Conservation (phyloP, 2,797 vertebrate species). For the Emys orbicularis region DNA sequence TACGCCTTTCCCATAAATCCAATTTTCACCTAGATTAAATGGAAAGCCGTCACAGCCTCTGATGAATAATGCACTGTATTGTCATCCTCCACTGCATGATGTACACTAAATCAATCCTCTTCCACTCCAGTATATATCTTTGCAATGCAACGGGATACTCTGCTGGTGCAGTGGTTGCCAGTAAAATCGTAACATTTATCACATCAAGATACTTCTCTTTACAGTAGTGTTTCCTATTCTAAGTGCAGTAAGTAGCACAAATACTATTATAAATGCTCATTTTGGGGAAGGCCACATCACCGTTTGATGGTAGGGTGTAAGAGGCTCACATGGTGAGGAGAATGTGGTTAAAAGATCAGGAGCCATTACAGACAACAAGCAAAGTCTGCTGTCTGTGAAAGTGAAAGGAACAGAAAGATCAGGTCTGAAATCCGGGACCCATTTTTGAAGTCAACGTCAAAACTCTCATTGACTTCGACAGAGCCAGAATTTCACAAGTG, state of each 20-base stretch:
- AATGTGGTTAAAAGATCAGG: not conserved
- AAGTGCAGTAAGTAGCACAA: rapidly evolving
- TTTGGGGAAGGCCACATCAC: not conserved
- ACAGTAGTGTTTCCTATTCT: rapidly evolving
- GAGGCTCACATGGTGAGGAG: not conserved
- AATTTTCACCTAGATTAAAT: slow-evolving; percentile 61
- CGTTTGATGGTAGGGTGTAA: not conserved
- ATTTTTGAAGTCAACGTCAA: not conserved
- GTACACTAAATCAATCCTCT: not conserved
- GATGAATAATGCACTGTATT: not conserved
- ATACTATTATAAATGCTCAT: rapidly evolving
- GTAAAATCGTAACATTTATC: rapidly evolving
- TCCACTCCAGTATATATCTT: rapidly evolving
- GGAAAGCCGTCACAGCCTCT: slow-evolving; percentile 34
- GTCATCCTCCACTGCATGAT: not conserved
- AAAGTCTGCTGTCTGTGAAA: not conserved
- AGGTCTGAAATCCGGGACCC: not conserved
- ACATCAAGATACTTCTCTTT: rapidly evolving
- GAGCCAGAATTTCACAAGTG: not conserved
- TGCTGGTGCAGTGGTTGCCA: not conserved
- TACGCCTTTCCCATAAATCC: slow-evolving; percentile 56
- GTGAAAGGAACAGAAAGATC: not conserved
- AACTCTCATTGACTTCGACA: not conserved
- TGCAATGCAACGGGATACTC: rapidly evolving
- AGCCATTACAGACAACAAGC: not conserved